Evolutionary conservation across 2,797 vertebrate species (phyloP), one percentile per base, ranked within the genome.

Genomic region (Pyrocephalus nanus): DNA sequence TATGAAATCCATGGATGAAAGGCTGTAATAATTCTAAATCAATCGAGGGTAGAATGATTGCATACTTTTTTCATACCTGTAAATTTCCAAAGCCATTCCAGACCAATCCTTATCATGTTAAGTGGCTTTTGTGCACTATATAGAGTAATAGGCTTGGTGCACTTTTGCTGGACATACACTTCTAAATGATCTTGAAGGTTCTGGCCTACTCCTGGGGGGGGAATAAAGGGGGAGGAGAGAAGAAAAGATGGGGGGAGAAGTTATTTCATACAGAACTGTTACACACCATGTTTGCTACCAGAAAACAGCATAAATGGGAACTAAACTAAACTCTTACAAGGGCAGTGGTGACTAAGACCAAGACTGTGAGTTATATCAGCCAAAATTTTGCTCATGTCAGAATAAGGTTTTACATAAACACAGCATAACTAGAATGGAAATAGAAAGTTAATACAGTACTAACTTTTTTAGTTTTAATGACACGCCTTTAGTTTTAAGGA

Each of bases 171-270:
- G 38, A 99, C 54, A 1, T 99, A 99, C 22, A 99, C 86, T 97
- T 99, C 99, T 96, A 99, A 97, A 96, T 99, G 99, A 95, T 99
- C 99, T 93, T 99, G 99, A 53, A 99, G 98, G 97, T 99, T 99
- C 94, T 98, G 98, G 64, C 99, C 99, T 40, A 99, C 99, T 86
- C 99, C 99, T 99, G 93, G 27, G 27, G 15, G 11, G 48, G 11
- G n/a, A 7, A n/a, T 25, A 75, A 86, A 51, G 13, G 10, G 9
- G 5, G 2, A 34, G 19, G 9, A 92, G 25, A 61, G 25, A 43
- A 47, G 36, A 88, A 87, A 67, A 13, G 11, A 29, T 2, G 12
- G 34, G 21, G 3, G 4, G 6, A n/a, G 23, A 40, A 32, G 34
- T 88, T 88, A 76, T 75, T 88, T 81, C 32, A 79, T 20, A 47